These are phyloP conservation scores for Leptoclinus maculatus DNA, from an alignment of 2,797 vertebrate species.

Conservation along the genomic window DNA sequence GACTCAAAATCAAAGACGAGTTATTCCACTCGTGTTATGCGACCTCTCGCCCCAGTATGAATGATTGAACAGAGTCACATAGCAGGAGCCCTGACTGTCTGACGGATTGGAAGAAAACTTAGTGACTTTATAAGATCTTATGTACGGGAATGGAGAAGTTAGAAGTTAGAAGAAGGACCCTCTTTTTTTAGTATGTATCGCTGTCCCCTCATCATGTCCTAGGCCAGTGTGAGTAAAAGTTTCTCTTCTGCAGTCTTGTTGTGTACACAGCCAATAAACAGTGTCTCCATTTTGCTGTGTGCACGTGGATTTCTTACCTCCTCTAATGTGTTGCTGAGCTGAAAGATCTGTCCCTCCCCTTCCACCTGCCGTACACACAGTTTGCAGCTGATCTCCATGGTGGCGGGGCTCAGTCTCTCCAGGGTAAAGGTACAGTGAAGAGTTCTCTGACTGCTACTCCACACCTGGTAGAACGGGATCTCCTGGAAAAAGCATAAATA, in stretches of 20 bases:
- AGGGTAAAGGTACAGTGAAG: conserved; percentile 96
- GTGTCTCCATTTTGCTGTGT: neutral
- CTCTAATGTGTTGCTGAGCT: conserved; percentile 92
- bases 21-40: conserved; percentile 70
- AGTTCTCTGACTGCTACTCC: conserved; percentile 93
- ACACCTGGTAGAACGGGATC: conserved; percentile 96
- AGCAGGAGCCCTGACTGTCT: conserved; percentile 52
- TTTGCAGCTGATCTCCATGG: conserved; percentile 93
- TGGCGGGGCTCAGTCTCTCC: conserved; percentile 92
- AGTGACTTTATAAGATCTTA: conserved; percentile 60
- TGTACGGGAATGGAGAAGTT: conserved; percentile 27
- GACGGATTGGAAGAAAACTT: conserved; percentile 52
- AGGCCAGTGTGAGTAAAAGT: neutral
- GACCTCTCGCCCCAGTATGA: conserved; percentile 67
- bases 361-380: conserved; percentile 97
- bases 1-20: conserved; percentile 64
- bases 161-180: neutral
- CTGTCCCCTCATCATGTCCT: neutral
- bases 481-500: conserved; percentile 78
- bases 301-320: conserved; percentile 83
- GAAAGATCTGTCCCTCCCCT: conserved; percentile 98
- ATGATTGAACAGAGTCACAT: conserved; percentile 74
- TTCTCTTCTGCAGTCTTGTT: neutral
- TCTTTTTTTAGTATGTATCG: neutral
- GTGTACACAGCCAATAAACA: neutral